Conservation (phyloP, 2,888 invertebrate genomes). For the Chymomyza amoena region DNA sequence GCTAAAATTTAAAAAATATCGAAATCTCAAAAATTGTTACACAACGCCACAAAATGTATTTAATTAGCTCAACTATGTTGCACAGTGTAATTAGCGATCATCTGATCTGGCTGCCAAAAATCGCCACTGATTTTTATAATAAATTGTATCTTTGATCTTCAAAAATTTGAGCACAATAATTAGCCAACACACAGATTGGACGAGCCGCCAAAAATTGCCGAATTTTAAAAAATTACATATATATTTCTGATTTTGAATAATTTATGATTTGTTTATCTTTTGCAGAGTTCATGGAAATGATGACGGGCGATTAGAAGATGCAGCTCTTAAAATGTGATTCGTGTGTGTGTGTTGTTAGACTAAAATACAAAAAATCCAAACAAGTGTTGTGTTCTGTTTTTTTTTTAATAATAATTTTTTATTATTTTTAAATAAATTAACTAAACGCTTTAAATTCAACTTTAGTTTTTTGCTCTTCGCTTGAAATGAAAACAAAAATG, state of each 20-base stretch:
- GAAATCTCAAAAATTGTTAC: too few species aligned
- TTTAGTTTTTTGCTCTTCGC: constrained; percentile 42
- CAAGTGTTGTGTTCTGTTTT: not conserved
- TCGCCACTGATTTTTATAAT: too few species aligned
- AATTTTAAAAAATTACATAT: too few species aligned
- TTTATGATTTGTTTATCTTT: constrained; percentile 51
- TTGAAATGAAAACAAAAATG: not conserved
- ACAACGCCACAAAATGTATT: too few species aligned
- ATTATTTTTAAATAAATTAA: constrained; percentile 69
- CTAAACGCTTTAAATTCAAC: constrained; percentile 59
- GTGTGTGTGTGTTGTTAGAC: not conserved
- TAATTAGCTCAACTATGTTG: too few species aligned
- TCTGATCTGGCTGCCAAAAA: too few species aligned
- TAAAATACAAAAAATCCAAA: not conserved
- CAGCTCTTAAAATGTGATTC: not conserved
- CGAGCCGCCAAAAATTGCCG: too few species aligned
- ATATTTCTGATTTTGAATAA: not conserved
- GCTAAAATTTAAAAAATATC: too few species aligned
- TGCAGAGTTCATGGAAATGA: constrained; percentile 96
- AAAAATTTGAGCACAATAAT: too few species aligned
- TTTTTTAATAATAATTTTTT: constrained; percentile 49
- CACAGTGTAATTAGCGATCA: too few species aligned
- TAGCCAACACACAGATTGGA: too few species aligned
- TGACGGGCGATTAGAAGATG: constrained; percentile 89
- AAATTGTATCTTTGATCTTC: too few species aligned